Base-by-base conservation (phyloP, 2,797 vertebrate genomes). In the Scolopax rusticola region DNA sequence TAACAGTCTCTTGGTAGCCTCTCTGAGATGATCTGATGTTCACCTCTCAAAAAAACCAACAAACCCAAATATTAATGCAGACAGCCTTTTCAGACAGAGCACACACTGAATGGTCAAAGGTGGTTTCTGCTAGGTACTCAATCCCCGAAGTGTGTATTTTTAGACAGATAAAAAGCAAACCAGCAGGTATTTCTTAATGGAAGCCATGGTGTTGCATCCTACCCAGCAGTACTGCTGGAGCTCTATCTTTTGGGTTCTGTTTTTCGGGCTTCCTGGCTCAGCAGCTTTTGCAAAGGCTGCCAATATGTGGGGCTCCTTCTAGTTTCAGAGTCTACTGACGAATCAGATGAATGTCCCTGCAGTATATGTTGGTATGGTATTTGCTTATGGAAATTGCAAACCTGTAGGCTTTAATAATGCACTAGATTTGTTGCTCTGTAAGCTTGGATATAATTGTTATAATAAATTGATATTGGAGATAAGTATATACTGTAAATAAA, bases 401-500 rank as follows among this genome's bases (percentile, higher is more conserved):
- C 8, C 73, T 88, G 38, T 48, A 53, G 77, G 47, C 84, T 90
- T 92, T 78, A 88, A 86, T 70, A 70, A 92, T 15, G 64, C 73
- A 30, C 53, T 5, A 36, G 38, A 59, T 92, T 54, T 90, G 76
- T n/a, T 54, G 71, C 69, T 59, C 40, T 50, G 2, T 27, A 54
- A 95, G 51, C 47, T 61, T 69, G 9, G 12, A 50, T 74, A 68
- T 83, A 85, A 93, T 90, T 93, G 69, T 9, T 40, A 17, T 64
- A 88, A 94, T 88, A 92, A 93, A 95, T 76, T 50, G 83, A 48
- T 73, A 5, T 2, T 30, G 48, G 8, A 75, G 71, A 45, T 75
- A 79, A 87, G 70, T 19, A 23, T 85, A 51, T 69, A 19, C 65
- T 73, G 75, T 50, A 92, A 94, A 91, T 94, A 89, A 94, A 90